These are phyloP conservation scores for Pegoplata infirma DNA, from an alignment of 2,888 invertebrate genomes.

Conservation along the genomic window DNA sequence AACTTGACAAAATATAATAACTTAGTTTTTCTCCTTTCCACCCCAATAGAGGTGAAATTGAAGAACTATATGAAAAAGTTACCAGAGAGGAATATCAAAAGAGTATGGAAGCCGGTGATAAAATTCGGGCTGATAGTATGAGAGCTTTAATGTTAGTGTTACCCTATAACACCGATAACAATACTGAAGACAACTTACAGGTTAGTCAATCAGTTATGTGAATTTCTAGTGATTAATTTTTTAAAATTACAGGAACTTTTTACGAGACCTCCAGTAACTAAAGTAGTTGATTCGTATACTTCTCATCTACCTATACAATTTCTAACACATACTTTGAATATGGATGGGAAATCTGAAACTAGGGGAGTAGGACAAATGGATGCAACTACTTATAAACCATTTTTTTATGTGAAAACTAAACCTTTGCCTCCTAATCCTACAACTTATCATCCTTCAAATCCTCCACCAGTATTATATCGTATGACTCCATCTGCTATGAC, in stretches of 20 bases:
- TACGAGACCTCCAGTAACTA: constrained; percentile 76
- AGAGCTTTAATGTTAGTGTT: constrained; percentile 77
- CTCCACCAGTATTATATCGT: constrained; percentile 68
- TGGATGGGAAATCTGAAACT: constrained; percentile 69
- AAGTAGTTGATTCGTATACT: constrained; percentile 74
- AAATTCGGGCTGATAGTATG: constrained; percentile 77
- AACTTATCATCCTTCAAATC: constrained; percentile 70
- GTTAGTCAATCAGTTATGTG: constrained; percentile 60
- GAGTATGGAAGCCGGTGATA: constrained; percentile 76
- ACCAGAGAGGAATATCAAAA: constrained; percentile 77
- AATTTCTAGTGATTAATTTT: not conserved
- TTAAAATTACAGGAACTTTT: constrained; percentile 73
- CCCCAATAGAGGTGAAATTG: constrained; percentile 78
- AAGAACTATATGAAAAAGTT: constrained; percentile 78
- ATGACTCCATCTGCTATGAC: constrained; percentile 65
- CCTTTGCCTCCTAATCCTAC: constrained; percentile 69
- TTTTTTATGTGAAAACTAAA: constrained; percentile 70
- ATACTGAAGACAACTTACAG: constrained; percentile 75
- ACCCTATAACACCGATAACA: constrained; percentile 77
- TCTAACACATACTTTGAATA: constrained; percentile 70
- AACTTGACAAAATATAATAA: too few species aligned
- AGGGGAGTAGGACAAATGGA: constrained; percentile 71
- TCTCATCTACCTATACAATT: constrained; percentile 73
- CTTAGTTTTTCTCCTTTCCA: too few species aligned
- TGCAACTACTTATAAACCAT: constrained; percentile 79